phyloP scores from a whole-genome alignment of 2,113 vertebrate species.

The Leuciscus idus region DNA sequence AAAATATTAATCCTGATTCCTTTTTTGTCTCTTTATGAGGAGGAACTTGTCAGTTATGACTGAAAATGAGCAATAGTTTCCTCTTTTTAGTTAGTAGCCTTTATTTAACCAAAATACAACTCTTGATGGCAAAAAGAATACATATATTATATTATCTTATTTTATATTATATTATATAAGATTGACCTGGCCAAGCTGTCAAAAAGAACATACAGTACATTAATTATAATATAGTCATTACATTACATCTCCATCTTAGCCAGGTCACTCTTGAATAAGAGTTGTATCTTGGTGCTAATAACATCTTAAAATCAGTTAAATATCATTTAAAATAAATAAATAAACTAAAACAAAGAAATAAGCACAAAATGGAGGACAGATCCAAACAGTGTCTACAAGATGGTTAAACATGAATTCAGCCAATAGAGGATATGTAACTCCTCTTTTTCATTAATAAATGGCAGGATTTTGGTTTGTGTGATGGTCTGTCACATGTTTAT shows the following conservation, averaged over 20 bases:
- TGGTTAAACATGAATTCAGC: not conserved
- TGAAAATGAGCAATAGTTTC: not conserved
- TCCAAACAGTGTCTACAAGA: not conserved
- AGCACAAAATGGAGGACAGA: not conserved
- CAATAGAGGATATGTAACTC: not conserved
- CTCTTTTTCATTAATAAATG: not conserved
- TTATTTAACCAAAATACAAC: not conserved
- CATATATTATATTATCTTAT: too few relatives aligned
- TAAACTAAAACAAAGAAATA: not conserved
- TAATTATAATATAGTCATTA: too few relatives aligned
- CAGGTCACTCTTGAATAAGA: not conserved
- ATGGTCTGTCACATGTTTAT: slow-evolving; percentile 73
- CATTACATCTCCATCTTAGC: not conserved
- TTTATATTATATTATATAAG: too few relatives aligned
- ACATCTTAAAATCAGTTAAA: not conserved
- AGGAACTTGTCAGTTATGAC: not conserved
- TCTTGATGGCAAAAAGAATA: not conserved
- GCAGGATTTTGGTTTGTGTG: slow-evolving; percentile 65
- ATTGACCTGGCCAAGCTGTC: too few relatives aligned
- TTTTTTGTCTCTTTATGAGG: not conserved
- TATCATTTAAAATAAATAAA: not conserved
- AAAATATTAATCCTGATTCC: not conserved
- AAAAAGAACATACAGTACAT: too few relatives aligned
- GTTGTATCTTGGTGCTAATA: not conserved
- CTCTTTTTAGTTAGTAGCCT: not conserved